phyloP scores from a whole-genome alignment of 2,888 invertebrate genomes.

The Taphrorychus bicolor region DNA sequence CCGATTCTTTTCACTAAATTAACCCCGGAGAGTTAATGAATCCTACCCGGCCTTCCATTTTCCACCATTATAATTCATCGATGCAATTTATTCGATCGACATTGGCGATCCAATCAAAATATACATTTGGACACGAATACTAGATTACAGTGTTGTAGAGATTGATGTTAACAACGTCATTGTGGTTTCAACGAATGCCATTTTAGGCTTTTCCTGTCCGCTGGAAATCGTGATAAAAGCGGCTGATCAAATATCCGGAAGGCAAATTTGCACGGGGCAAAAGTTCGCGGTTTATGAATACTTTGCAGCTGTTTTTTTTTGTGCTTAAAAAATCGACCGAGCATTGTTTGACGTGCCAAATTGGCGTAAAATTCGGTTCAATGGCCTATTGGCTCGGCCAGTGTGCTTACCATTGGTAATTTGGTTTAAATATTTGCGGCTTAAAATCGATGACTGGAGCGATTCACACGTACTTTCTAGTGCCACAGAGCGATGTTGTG shows the following conservation, averaged over 20 bases:
- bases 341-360: not conserved
- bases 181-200: conserved; percentile 9
- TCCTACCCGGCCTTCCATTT: not conserved
- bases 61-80: conserved; percentile 1
- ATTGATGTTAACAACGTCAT: conserved; percentile 3
- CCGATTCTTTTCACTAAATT: not conserved
- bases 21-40: not conserved
- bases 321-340: not conserved
- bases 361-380: not conserved
- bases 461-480: too few species aligned
- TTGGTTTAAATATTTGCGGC: too few species aligned
- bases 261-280: conserved; percentile 2
- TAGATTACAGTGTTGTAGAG: conserved; percentile 18
- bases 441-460: too few species aligned
- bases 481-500: too few species aligned
- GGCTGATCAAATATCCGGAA: conserved; percentile 2
- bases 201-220: conserved; percentile 5
- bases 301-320: not conserved
- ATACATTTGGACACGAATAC: conserved; percentile 7
- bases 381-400: too few species aligned
- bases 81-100: conserved; percentile 49
- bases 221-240: conserved; percentile 1
- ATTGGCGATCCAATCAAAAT: conserved; percentile 42
- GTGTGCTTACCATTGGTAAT: too few species aligned
- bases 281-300: conserved; percentile 5